These are phyloP conservation scores for Glaucidium brasilianum DNA, from an alignment of 2,113 vertebrate genomes.

Conservation along the genomic window DNA sequence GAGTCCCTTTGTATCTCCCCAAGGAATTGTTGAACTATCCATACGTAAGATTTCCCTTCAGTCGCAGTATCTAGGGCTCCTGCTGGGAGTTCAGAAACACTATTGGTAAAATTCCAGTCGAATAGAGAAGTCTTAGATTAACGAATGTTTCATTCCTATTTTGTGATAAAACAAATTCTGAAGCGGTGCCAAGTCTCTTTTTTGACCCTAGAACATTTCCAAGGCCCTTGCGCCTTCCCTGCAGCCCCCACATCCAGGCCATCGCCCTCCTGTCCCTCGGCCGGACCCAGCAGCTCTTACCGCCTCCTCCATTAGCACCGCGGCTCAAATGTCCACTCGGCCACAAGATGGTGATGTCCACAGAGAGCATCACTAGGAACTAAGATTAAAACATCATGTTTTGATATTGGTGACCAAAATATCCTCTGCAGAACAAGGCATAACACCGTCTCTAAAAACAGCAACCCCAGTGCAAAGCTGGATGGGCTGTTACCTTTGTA, in stretches of 20 bases:
- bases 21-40: background rate
- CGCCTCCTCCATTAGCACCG: background rate
- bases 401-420: background rate
- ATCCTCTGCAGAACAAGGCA: background rate
- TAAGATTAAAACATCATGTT: background rate
- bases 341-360: background rate
- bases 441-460: background rate
- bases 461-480: accelerated
- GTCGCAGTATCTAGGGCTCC: background rate
- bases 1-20: background rate
- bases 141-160: background rate
- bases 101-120: background rate
- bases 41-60: background rate
- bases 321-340: background rate
- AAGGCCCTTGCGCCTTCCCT: background rate
- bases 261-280: accelerated
- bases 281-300: background rate
- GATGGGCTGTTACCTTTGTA: background rate
- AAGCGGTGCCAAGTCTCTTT: background rate
- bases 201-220: background rate
- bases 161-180: slow-evolving; percentile 4
- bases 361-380: background rate
- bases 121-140: background rate
- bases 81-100: slow-evolving; percentile 29
- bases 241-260: background rate